Conservation (phyloP, 2,113 vertebrate genomes). For the Ceuthmochares aereus region DNA sequence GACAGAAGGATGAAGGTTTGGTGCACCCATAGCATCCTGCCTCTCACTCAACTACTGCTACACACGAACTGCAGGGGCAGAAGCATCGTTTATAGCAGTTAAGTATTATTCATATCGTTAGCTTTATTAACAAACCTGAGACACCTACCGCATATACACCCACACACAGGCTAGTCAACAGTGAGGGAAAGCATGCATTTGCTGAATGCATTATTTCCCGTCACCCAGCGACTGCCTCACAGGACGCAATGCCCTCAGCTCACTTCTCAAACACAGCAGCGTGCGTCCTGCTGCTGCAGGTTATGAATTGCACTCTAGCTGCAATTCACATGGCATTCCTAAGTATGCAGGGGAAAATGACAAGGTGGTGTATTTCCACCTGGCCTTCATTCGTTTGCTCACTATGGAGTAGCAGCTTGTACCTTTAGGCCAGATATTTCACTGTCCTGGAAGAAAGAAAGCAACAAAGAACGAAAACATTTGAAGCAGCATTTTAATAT, state of each 20-base stretch:
- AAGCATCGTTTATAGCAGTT: constrained; percentile 13
- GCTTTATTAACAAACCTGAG: constrained; percentile 42
- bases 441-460: background rate
- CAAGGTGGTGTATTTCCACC: constrained; percentile 37
- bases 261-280: background rate
- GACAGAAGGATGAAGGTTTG: background rate
- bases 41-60: background rate
- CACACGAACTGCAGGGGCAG: background rate
- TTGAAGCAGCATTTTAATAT: background rate
- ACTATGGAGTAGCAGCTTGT: background rate
- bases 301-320: background rate
- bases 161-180: constrained; percentile 26
- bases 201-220: constrained; percentile 23
- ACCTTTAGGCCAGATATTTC: background rate
- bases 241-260: background rate
- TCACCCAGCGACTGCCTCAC: background rate
- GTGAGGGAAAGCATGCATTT: background rate
- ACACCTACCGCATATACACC: constrained; percentile 47
- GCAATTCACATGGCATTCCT: background rate
- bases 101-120: constrained; percentile 48
- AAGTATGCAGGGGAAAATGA: background rate
- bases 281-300: background rate
- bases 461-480: background rate
- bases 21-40: background rate
- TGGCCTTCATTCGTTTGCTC: background rate